phyloP scores from a whole-genome alignment of 2,113 vertebrate genomes.

The Pelusios castaneus region DNA sequence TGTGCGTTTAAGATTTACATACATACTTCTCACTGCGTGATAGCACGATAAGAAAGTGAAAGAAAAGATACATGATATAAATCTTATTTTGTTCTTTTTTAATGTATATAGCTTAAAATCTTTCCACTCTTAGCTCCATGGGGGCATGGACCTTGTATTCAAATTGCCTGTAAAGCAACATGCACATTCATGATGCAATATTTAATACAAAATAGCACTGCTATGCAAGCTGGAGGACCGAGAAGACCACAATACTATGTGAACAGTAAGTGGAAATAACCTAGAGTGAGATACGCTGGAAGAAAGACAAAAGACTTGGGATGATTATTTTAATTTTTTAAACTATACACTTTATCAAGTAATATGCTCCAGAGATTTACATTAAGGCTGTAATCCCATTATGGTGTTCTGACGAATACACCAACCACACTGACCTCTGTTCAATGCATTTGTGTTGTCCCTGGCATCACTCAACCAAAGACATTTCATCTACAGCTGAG shows the following conservation, averaged over 20 bases:
- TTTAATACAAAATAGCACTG: background rate
- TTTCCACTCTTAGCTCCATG: background rate
- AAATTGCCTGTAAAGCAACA: background rate
- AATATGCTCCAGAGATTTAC: background rate
- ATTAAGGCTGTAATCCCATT: background rate
- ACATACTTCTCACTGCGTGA: background rate
- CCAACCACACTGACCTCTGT: background rate
- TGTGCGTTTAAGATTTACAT: background rate
- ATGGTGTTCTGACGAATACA: background rate
- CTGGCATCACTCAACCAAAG: background rate
- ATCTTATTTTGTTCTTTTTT: background rate
- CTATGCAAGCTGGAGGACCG: background rate
- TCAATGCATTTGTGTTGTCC: background rate
- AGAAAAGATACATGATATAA: background rate
- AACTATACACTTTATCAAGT: background rate
- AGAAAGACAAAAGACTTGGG: background rate
- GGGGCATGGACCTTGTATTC: background rate
- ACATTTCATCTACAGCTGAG: background rate
- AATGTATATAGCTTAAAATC: background rate
- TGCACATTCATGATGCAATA: rapidly evolving
- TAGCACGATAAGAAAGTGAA: background rate
- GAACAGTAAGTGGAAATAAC: background rate
- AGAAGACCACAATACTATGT: background rate
- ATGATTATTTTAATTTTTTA: background rate
- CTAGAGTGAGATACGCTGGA: background rate